Conservation (phyloP, 2,797 vertebrate species). For the Novumbra hubbsi region DNA sequence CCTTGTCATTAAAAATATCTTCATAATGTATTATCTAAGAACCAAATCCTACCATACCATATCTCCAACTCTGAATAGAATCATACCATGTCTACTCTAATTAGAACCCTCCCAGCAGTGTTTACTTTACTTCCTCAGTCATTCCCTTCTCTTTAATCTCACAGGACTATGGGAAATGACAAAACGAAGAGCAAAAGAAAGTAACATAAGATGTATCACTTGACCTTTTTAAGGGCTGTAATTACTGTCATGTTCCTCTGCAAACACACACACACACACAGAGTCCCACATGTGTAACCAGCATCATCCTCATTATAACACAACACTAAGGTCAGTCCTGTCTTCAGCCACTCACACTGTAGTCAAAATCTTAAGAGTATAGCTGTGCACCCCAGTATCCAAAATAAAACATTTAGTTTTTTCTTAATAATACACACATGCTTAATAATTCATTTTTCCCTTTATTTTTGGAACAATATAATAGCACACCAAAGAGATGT, state of each 20-base stretch:
- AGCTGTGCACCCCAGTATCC: no score
- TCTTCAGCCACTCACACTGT: neutral
- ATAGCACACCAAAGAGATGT: no score
- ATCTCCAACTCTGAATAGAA: neutral
- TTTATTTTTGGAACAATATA: no score
- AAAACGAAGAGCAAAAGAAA: neutral
- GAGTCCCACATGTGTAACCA: neutral
- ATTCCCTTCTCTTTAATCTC: no score
- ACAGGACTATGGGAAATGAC: neutral
- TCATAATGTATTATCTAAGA: no score
- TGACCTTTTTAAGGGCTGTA: slow-evolving; percentile 55
- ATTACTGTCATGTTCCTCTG: slow-evolving; percentile 46
- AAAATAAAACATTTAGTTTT: no score
- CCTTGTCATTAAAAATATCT: no score
- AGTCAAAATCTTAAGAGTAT: neutral
- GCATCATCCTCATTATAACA: neutral
- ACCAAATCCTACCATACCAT: no score
- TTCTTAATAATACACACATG: no score
- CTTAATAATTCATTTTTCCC: no score
- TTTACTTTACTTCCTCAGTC: neutral
- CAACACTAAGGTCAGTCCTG: slow-evolving; percentile 1
- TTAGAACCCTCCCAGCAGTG: neutral
- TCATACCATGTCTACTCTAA: neutral
- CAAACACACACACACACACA: neutral
- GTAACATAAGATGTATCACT: slow-evolving; percentile 40